Evolutionary conservation across 2,888 invertebrate genomes (phyloP).

Genomic region (Pristionchus exspectatus): DNA sequence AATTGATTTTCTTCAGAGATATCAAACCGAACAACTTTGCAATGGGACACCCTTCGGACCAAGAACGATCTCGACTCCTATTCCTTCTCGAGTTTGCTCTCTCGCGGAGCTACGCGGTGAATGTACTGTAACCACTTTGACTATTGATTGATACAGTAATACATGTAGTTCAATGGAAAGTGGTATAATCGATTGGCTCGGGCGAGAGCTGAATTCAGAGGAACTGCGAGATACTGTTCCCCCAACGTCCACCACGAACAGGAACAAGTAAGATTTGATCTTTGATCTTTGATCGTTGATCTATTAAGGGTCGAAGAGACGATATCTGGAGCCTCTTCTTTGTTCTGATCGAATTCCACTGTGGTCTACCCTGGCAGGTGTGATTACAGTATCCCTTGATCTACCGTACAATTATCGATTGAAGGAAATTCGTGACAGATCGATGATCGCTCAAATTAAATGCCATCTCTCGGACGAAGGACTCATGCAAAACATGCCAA

Average conservation of each 20-base stretch:
- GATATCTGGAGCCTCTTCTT: constrained; percentile 63
- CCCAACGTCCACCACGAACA: constrained; percentile 67
- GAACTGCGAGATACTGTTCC: constrained; percentile 73
- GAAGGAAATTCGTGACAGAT: constrained; percentile 61
- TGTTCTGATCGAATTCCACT: constrained; percentile 64
- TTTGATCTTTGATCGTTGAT: constrained; percentile 41
- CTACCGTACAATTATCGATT: constrained; percentile 19
- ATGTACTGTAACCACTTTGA: not conserved
- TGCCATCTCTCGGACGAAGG: constrained; percentile 59
- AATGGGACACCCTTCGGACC: constrained; percentile 67
- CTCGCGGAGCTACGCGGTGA: constrained; percentile 62
- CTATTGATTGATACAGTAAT: not conserved
- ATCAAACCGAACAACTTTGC: constrained; percentile 70
- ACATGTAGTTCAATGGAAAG: not conserved
- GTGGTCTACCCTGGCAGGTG: constrained; percentile 64
- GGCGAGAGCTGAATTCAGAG: constrained; percentile 72
- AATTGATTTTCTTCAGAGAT: constrained; percentile 51
- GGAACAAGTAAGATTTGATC: constrained; percentile 65
- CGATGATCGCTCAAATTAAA: constrained; percentile 64
- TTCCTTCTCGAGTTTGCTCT: constrained; percentile 73
- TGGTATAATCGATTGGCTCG: constrained; percentile 70
- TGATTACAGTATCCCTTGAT: constrained; percentile 9
- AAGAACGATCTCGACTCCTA: constrained; percentile 63
- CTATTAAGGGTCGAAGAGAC: constrained; percentile 39
- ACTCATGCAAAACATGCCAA: constrained; percentile 67